These are phyloP conservation scores for Tetragonisca angustula DNA, from an alignment of 2,888 invertebrate genomes.

Conservation along the genomic window DNA sequence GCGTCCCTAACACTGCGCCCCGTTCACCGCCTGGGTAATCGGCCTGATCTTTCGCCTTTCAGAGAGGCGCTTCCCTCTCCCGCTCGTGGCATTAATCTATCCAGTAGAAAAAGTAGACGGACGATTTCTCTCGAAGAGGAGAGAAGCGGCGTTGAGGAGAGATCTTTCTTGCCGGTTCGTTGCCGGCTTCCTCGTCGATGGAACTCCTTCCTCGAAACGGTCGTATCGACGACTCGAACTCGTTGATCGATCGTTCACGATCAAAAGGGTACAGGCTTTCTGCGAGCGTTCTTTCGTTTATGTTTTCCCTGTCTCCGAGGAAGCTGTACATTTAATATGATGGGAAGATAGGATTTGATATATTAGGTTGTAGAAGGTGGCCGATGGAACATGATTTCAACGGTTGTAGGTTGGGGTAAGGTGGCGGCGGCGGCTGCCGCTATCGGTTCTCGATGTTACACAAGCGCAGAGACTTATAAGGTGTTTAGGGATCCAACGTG, in stretches of 20 bases:
- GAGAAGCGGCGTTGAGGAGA: neutral
- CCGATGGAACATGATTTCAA: neutral
- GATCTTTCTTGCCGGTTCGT: neutral
- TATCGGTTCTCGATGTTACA: neutral
- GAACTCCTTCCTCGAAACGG: neutral
- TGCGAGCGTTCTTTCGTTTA: neutral
- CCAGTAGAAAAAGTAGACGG: slow-evolving; percentile 52
- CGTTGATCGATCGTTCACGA: neutral
- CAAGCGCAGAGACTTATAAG: neutral
- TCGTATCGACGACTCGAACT: neutral
- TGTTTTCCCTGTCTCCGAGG: neutral
- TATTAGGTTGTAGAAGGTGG: neutral
- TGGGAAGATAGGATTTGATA: neutral
- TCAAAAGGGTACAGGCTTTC: neutral
- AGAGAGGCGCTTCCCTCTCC: slow-evolving; percentile 28
- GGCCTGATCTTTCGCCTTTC: slow-evolving; percentile 66
- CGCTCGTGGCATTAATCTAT: slow-evolving; percentile 52
- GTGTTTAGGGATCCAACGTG: neutral
- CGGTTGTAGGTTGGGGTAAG: neutral
- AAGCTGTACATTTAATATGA: neutral
- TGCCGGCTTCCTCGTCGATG: neutral
- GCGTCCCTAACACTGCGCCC: slow-evolving; percentile 59
- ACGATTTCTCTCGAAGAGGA: slow-evolving; percentile 47
- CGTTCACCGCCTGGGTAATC: slow-evolving; percentile 65
- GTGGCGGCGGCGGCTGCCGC: neutral